Evolutionary conservation across 2,888 invertebrate species (phyloP).

Genomic region (Stegophylla sp.): DNA sequence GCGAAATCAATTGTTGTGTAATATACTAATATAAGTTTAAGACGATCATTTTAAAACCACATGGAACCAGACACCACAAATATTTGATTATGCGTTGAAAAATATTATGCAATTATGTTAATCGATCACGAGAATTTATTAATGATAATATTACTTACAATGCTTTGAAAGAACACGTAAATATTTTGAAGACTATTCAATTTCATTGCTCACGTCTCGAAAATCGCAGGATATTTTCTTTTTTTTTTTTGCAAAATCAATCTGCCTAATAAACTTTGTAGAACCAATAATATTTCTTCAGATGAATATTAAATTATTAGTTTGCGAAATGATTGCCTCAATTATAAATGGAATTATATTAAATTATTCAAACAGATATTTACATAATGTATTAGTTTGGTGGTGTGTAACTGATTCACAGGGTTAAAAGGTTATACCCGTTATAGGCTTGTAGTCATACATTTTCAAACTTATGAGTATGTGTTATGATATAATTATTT

Average conservation of each 20-base stretch:
- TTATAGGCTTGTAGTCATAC: no score
- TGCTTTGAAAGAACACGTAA: background rate
- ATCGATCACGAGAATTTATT: conserved; percentile 20
- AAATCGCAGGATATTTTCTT: conserved; percentile 2
- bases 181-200: background rate
- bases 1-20: background rate
- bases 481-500: no score
- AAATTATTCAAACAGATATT: no score
- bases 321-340: background rate
- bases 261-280: background rate
- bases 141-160: background rate
- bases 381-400: no score
- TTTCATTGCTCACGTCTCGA: background rate
- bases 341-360: no score
- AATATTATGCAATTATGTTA: conserved; percentile 25
- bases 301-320: background rate
- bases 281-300: background rate
- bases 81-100: background rate
- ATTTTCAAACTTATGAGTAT: no score
- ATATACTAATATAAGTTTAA: background rate
- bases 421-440: no score
- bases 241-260: background rate
- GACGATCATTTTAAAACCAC: background rate
- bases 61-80: background rate
- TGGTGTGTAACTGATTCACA: no score